A percentile compares a stretch with the other conserved stretches of the same genome.
Conservation (phyloP, 1,140 invertebrate species). For the Lepidurus couesii region DNA sequence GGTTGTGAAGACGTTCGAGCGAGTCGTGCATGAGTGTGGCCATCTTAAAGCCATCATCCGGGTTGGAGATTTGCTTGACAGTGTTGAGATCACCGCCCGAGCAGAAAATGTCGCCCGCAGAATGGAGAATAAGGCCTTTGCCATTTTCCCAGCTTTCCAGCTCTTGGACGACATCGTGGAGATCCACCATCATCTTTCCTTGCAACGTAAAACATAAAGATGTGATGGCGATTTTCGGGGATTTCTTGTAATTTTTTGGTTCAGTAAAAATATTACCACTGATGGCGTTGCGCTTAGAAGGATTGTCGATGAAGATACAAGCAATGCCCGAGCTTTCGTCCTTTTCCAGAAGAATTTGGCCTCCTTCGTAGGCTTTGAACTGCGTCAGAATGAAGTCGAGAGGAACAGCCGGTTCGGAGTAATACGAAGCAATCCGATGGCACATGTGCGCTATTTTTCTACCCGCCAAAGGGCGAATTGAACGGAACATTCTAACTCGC, state of each 20-base stretch:
- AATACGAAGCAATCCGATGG: neutral
- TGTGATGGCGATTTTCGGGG: constrained; percentile 36
- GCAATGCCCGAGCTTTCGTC: constrained; percentile 49
- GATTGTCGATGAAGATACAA: constrained; percentile 47
- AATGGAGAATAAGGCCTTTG: constrained; percentile 52
- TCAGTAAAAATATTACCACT: constrained; percentile 41
- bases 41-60: constrained; percentile 48
- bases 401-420: constrained; percentile 19
- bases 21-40: constrained; percentile 50
- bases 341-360: constrained; percentile 46
- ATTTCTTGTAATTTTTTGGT: neutral
- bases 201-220: constrained; percentile 37
- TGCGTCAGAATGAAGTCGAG: constrained; percentile 12
- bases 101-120: constrained; percentile 51
- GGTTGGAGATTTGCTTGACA: constrained; percentile 44
- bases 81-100: constrained; percentile 55
- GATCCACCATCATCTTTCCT: constrained; percentile 58
- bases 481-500: neutral
- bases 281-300: constrained; percentile 49
- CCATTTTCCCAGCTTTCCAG: constrained; percentile 51
- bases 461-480: neutral
- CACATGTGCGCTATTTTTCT: neutral
- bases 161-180: constrained; percentile 46
- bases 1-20: constrained; percentile 45
- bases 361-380: constrained; percentile 40